phyloP scores from a whole-genome alignment of 1,140 invertebrate species.

The Antheraea mylitta region DNA sequence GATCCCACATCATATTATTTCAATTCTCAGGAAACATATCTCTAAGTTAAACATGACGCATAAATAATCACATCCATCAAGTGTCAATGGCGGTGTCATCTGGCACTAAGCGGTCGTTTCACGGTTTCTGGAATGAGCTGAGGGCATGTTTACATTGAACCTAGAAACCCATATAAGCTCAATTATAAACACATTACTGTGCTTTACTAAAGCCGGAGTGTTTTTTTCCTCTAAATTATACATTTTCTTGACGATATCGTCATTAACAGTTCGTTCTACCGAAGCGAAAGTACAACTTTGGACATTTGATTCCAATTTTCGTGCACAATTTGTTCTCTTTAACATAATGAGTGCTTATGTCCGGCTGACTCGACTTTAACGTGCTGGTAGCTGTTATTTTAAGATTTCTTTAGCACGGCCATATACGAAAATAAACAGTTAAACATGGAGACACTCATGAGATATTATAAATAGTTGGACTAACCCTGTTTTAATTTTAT shows the following conservation, averaged over 20 bases:
- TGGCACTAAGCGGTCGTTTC: neutral
- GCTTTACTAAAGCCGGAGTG: slow-evolving; percentile 35
- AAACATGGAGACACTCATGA: neutral
- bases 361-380: neutral
- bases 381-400: neutral
- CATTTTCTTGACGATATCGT: slow-evolving; percentile 2
- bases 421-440: slow-evolving; percentile 3
- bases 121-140: neutral
- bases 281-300: slow-evolving; percentile 2
- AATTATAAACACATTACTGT: slow-evolving; percentile 72
- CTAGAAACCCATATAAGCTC: slow-evolving; percentile 39
- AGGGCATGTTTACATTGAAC: slow-evolving; percentile 3
- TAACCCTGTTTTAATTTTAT: neutral
- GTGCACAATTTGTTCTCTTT: neutral
- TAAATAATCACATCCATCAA: neutral
- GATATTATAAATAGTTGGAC: neutral
- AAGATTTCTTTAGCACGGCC: neutral
- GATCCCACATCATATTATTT: neutral
- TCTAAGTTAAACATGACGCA: neutral
- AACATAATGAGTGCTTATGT: neutral
- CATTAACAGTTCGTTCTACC: slow-evolving; percentile 1
- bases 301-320: slow-evolving; percentile 1
- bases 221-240: slow-evolving; percentile 19
- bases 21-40: neutral
- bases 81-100: neutral